Evolutionary conservation across 2,888 invertebrate genomes (phyloP).

Genomic region (Creontiades dilutus): DNA sequence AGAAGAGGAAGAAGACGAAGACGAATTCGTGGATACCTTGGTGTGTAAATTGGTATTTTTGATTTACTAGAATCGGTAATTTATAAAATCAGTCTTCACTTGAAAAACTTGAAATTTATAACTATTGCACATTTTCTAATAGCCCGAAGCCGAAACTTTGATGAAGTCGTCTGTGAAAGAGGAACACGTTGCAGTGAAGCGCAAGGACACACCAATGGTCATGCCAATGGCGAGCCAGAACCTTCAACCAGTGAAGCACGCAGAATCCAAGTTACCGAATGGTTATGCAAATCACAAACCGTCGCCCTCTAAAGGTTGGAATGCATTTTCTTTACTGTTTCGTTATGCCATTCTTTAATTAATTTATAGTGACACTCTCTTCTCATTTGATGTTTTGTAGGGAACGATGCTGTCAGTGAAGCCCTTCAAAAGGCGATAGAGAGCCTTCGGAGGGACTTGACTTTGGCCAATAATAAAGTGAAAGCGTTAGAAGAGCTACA

Average conservation of each 20-base stretch:
- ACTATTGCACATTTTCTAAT: neutral
- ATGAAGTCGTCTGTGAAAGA: neutral
- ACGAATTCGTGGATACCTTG: constrained; percentile 90
- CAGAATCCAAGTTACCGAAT: constrained; percentile 37
- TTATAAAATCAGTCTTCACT: neutral
- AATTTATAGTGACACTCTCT: neutral
- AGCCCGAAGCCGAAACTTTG: neutral
- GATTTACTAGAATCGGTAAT: neutral
- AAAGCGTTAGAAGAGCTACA: constrained; percentile 69
- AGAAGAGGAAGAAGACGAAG: constrained; percentile 85
- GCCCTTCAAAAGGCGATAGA: constrained; percentile 74
- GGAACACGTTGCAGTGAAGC: constrained; percentile 27
- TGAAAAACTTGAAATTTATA: neutral
- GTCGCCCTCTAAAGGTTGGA: constrained; percentile 13
- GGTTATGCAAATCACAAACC: constrained; percentile 9
- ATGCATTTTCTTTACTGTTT: too few relatives aligned
- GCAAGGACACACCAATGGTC: constrained; percentile 67
- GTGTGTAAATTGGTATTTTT: constrained; percentile 81
- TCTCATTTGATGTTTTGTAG: neutral
- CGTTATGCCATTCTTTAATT: too few relatives aligned
- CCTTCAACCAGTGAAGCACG: neutral
- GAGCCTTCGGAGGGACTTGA: constrained; percentile 71
- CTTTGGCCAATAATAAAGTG: constrained; percentile 68
- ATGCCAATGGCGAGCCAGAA: constrained; percentile 61
- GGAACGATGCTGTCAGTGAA: constrained; percentile 69